Base-by-base conservation (phyloP, 1,140 invertebrate species). In the Wiebesia pumilae region DNA sequence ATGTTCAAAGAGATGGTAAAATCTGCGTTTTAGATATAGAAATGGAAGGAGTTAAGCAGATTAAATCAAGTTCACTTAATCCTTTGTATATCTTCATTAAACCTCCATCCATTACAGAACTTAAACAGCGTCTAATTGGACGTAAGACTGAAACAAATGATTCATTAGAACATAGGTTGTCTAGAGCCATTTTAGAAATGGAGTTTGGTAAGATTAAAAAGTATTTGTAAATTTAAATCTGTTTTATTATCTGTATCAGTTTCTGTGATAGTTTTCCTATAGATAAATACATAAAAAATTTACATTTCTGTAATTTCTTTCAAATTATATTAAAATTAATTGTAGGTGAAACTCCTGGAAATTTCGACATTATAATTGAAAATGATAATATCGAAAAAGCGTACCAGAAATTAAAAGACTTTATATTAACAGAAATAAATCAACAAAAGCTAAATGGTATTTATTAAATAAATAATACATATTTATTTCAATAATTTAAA, bases 11-110 rank as follows among this genome's bases (percentile, higher is more conserved):
- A 24, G 94, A 95, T 75, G 98, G 98, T 3, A 97, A 97, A 92
- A 96, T 99, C 30, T 99, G 98, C 92, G 96, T 99, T 54, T 92
- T 99, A 82, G 99, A 99, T 91, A 98, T 99, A 90, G 99, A 99
- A 88, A 96, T 98, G 47, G 97, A 99, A 95, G 99, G 99, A 54
- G 99, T 99, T 0, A 97, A 97, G 89, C 97, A 97, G 93, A 96
- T 99, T 4, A 98, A 98, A 90, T 94, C 96, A 38, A 97, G 96
- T 58, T 95, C 97, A 87, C 93, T 99, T 21, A 96, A 98, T 93
- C 97, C 98, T 3, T 92, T 97, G 86, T 97, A 97, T 89, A 95
- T 99, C 19, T 99, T 99, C 92, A 95, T 99, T n/a, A 97, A 97
- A 94, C 98, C 99, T 47, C 99, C 99, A 21, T 97, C 96, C 35